Percentiles rank a stretch among this genome's conserved stretches.
Conservation (phyloP, 2,888 invertebrate genomes). For the Craniophora ligustri region DNA sequence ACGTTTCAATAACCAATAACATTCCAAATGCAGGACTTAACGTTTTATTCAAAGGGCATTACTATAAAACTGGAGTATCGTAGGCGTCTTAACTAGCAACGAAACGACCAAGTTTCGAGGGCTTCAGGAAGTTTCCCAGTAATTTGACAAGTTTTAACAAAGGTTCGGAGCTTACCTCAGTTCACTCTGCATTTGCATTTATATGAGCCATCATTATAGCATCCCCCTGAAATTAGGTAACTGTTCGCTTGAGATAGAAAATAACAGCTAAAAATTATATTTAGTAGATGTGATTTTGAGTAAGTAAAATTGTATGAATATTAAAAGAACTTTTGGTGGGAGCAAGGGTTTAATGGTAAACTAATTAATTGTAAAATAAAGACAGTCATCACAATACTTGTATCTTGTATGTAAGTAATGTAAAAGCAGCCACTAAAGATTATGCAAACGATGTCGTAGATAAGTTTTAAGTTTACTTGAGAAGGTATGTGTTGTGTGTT, state of each 20-base stretch:
- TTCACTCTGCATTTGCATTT: conserved; percentile 60
- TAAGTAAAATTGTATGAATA: background rate
- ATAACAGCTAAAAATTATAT: conserved; percentile 24
- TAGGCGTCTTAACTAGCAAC: conserved; percentile 22
- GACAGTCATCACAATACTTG: too few relatives aligned
- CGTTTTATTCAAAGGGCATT: conserved; percentile 19
- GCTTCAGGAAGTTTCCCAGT: conserved; percentile 51
- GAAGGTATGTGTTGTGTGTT: too few relatives aligned
- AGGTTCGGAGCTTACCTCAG: conserved; percentile 48
- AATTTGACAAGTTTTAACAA: conserved; percentile 68
- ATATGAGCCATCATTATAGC: conserved; percentile 54
- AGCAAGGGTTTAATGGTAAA: background rate
- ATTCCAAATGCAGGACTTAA: conserved; percentile 21
- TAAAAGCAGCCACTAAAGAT: too few relatives aligned
- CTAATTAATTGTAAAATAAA: too few relatives aligned
- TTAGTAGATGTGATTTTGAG: background rate
- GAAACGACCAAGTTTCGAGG: conserved; percentile 44
- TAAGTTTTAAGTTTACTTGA: too few relatives aligned
- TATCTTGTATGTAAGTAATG: too few relatives aligned
- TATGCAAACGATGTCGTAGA: too few relatives aligned
- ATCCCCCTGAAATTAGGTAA: conserved; percentile 48
- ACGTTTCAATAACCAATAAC: conserved; percentile 21
- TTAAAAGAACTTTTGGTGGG: background rate
- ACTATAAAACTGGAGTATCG: conserved; percentile 26
- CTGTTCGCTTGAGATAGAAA: conserved; percentile 25